Conservation (phyloP, 2,797 vertebrate genomes). For the Craterocephalus amniculus region DNA sequence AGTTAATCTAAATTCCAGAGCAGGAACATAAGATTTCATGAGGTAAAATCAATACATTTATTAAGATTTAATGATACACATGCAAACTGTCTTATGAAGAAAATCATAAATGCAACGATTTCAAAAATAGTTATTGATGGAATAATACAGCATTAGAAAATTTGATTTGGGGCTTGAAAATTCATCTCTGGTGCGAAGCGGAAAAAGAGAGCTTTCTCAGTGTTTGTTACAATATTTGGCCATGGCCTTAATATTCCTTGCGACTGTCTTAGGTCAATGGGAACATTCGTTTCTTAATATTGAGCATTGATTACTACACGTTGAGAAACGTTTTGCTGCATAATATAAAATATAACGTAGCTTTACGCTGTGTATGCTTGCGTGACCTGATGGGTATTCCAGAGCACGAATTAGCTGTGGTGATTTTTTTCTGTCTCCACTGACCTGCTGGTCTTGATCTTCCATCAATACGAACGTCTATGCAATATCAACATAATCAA, state of each 20-base stretch:
- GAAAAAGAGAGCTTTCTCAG: background rate
- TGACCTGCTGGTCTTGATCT: background rate
- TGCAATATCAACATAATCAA: background rate
- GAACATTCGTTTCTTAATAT: background rate
- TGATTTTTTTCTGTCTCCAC: background rate
- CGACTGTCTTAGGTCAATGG: background rate
- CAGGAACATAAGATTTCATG: background rate
- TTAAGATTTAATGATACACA: background rate
- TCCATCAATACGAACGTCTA: background rate
- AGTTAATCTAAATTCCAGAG: background rate
- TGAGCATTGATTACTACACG: conserved; percentile 1
- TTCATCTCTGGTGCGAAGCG: background rate
- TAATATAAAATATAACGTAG: background rate
- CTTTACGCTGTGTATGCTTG: background rate
- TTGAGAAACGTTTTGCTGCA: conserved; percentile 7
- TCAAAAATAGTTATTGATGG: background rate
- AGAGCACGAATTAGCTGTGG: background rate
- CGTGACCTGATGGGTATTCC: background rate
- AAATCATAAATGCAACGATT: background rate
- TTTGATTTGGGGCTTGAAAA: background rate
- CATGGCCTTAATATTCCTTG: background rate
- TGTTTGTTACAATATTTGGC: background rate
- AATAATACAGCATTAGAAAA: background rate
- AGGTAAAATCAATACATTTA: background rate
- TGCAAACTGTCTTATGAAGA: background rate